Base-by-base conservation (phyloP, 2,113 vertebrate species). In the Cebidichthys violaceus region DNA sequence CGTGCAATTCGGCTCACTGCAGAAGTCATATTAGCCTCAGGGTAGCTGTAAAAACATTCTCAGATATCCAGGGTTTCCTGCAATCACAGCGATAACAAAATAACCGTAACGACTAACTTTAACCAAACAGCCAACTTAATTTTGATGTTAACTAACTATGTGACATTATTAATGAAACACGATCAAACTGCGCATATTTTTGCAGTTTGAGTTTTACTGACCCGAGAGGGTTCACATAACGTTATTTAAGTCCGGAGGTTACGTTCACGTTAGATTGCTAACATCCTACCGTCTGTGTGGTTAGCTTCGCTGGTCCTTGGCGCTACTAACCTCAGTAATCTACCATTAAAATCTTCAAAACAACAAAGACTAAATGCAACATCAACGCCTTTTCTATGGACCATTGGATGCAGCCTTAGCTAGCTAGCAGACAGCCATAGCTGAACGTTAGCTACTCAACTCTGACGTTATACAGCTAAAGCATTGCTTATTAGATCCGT, bases 241-340 rank as follows among this genome's bases (percentile, higher is more conserved):
- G 54, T 57, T 35, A 50, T 84, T 57, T 7, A 61, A 75, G 66
- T 84, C 87, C 84, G 83, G 77, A 35, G 85, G 75, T 79, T 90
- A 64, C 73, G 87, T 83, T 74, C 20, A 78, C 79, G 84, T 35
- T 90, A 89, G 86, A 87, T 27, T 37, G 87, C 87, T 79, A 92
- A 65, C 60, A 47, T 29, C 54, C 24, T 29, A 27, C 15, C 24
- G 24, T 14, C 55, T 77, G 7, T 18, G 15, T 52, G 35, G 50
- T 54, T 68, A 80, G 86, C 85, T 59, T 2, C 52, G 66, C 78
- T 15, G 10, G 0, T 31, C 69, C 71, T 52, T 57, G 70, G 70
- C 64, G 31, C 15, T 9, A 10, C 13, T 27, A 10, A 13, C 18
- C 27, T 9, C 18, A 9, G 13, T 31, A 6, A 70, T 61, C 20